Conservation (phyloP, 2,113 vertebrate species). For the Nipponia nippon region DNA sequence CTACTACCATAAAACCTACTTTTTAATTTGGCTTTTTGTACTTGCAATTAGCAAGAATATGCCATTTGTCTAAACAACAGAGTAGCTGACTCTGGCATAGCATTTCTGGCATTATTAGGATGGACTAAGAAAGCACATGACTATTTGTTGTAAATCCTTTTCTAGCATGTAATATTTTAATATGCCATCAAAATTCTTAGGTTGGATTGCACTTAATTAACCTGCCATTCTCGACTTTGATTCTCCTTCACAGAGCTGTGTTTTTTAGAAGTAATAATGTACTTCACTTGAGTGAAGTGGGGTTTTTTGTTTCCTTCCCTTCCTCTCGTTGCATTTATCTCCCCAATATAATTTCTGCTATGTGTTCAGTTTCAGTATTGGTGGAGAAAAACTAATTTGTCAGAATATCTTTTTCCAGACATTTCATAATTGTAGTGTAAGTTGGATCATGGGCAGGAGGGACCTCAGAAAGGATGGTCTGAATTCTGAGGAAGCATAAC, state of each 20-base stretch:
- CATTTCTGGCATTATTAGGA: not conserved
- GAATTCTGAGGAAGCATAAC: not conserved
- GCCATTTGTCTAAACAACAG: conserved; percentile 26
- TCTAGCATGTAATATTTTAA: not conserved
- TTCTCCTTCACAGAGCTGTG: not conserved
- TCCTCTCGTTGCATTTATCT: not conserved
- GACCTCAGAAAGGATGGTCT: not conserved
- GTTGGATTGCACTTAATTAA: not conserved
- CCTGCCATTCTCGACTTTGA: not conserved
- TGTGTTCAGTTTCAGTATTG: not conserved
- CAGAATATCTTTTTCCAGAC: not conserved
- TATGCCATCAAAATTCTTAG: not conserved
- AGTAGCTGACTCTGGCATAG: not conserved
- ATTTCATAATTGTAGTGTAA: not conserved
- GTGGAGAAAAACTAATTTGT: not conserved
- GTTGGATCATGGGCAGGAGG: not conserved
- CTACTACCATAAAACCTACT: not conserved
- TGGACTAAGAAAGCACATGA: conserved; percentile 1
- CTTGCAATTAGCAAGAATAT: conserved; percentile 30
- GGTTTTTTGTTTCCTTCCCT: not conserved
- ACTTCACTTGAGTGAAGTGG: not conserved
- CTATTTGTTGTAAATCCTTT: conserved; percentile 11
- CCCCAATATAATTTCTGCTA: not conserved
- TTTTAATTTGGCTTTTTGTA: not conserved
- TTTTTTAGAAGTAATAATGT: not conserved